Evolutionary conservation across 2,888 invertebrate genomes (phyloP), one percentile per base, ranked within the genome.

Genomic region (Suillia variegata): DNA sequence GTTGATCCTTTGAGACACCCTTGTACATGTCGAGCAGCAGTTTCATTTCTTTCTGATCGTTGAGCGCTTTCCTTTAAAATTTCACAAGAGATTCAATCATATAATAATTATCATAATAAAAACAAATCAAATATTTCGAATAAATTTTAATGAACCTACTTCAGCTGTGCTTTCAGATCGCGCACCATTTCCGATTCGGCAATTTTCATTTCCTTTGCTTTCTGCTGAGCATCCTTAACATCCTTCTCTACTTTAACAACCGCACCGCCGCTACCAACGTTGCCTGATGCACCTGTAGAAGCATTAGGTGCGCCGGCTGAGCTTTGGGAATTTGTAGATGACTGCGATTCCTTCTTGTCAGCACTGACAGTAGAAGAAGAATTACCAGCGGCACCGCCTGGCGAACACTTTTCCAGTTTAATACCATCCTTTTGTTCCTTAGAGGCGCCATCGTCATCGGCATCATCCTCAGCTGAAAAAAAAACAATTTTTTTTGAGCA

Each of bases 21-120:
- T 97, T 98, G 84, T 97, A 96, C 94, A 96, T 96, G 80, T 98
- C 97, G 64, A 97, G 84, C 12, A 98, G 82, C 0, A 98, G 83
- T 79, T 97, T 97, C 88, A 97, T 87, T 81, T 98, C 98, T 73
- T 95, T 94, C 82, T 96, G 94, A 78, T 94, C 95, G 78, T 94
- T 95, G 50, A 93, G 86, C 12, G 94, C 93, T 85, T 95, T 97
- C 83, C 92, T 95, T 75, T 48, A 78, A 73, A 61, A 62, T 56
- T 55, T 62, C 54, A 62, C n/a, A n/a, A n/a, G n/a, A n/a, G 50
- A 59, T 38, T 20, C 17, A 24, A 47, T 31, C 12, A 54, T 34
- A 21, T 33, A 42, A 45, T 34, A 20, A 6, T 4, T 50, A 18
- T 56, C 31, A 21, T 17, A 48, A 54, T 31, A 38, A 2, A 42